phyloP scores from a whole-genome alignment of 2,113 vertebrate genomes.

The Pedetes capensis region DNA sequence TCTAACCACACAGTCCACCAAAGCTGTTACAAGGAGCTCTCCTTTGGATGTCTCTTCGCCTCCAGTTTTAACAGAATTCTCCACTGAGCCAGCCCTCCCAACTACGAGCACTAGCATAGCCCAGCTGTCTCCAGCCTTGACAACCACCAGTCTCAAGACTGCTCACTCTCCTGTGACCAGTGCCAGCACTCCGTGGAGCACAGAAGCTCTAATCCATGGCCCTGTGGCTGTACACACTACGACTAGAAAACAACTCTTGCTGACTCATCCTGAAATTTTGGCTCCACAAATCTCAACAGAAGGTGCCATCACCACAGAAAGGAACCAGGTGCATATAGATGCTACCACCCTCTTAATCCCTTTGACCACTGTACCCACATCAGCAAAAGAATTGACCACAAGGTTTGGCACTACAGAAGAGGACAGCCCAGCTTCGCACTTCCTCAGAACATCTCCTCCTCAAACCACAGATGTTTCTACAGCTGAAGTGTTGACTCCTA shows the following conservation, averaged over 20 bases:
- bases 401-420: neutral
- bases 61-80: neutral
- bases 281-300: neutral
- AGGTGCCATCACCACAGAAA: conserved; percentile 17
- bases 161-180: neutral
- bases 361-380: conserved; percentile 33
- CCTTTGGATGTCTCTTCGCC: neutral
- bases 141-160: neutral
- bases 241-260: neutral
- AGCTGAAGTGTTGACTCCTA: conserved; percentile 42
- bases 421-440: neutral
- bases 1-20: conserved; percentile 29
- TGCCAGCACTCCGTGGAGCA: neutral
- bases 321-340: neutral
- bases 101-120: neutral
- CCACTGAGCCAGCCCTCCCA: neutral
- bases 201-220: neutral
- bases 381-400: conserved; percentile 46
- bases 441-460: conserved; percentile 52
- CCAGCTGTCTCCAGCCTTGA: neutral
- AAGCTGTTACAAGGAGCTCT: neutral
- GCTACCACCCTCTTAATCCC: neutral
- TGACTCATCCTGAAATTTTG: neutral
- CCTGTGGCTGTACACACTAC: neutral
- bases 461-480: conserved; percentile 55